Base-by-base conservation (phyloP, 1,140 invertebrate species). In the Phymastichus coffea region DNA sequence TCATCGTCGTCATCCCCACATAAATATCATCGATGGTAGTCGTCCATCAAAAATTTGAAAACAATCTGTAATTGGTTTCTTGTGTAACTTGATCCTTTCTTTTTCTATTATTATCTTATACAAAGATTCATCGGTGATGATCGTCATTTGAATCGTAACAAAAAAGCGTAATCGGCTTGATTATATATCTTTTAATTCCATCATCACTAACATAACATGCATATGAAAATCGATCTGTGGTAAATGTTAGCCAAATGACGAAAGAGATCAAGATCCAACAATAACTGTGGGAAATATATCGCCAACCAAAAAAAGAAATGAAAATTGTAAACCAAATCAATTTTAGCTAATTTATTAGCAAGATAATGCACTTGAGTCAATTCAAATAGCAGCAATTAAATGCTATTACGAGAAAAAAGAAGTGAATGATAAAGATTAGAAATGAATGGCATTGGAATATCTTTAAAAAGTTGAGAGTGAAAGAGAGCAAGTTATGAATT, bases 11-110 rank as follows among this genome's bases (percentile, higher is more conserved):
- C 66, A 69, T 52, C n/a, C n/a, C n/a, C n/a, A n/a, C n/a, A n/a
- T n/a, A 69, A 68, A 65, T 73, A 72, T 59, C 67, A 70, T 57
- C 66, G 60, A n/a, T n/a, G n/a, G n/a, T n/a, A n/a, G n/a, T n/a
- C n/a, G n/a, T n/a, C n/a, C n/a, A n/a, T n/a, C n/a, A n/a, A n/a
- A n/a, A n/a, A n/a, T n/a, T n/a, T n/a, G n/a, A n/a, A n/a, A n/a
- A n/a, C n/a, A n/a, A n/a, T n/a, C n/a, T n/a, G n/a, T n/a, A n/a
- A n/a, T n/a, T n/a, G n/a, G n/a, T n/a, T n/a, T n/a, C n/a, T n/a
- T n/a, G n/a, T n/a, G n/a, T n/a, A n/a, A n/a, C n/a, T n/a, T n/a
- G n/a, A n/a, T n/a, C n/a, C n/a, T n/a, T n/a, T n/a, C n/a, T n/a
- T n/a, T n/a, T n/a, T n/a, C n/a, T n/a, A n/a, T n/a, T n/a, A n/a